Evolutionary conservation across 2,888 invertebrate species (phyloP).

Genomic region (Cartodere bifasciata): DNA sequence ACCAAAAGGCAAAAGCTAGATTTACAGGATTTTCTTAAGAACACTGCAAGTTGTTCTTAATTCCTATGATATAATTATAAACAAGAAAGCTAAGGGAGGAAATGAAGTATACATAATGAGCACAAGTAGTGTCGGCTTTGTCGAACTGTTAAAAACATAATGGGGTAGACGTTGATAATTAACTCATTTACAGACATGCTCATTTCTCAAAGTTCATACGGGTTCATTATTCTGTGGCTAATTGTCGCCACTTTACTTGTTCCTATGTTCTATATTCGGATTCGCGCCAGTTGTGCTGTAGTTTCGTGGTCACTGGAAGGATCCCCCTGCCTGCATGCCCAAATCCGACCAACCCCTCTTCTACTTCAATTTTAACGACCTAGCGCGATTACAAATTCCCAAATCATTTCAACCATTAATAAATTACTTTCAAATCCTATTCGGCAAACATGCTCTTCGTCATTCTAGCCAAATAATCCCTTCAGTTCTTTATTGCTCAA

Average conservation of each 20-base stretch:
- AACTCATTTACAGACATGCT: conserved; percentile 34
- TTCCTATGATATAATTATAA: too few species aligned
- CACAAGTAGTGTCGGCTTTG: conserved; percentile 22
- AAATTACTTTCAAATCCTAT: conserved; percentile 14
- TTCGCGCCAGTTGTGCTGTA: conserved; percentile 20
- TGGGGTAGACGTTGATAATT: conserved; percentile 32
- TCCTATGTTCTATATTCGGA: conserved; percentile 12
- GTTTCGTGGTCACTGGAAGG: conserved; percentile 12
- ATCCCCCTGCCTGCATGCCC: neutral
- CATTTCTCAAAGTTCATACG: conserved; percentile 37
- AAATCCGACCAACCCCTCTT: conserved; percentile 1
- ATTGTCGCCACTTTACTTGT: conserved; percentile 20
- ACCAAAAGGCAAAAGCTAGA: too few species aligned
- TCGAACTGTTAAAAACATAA: conserved; percentile 29
- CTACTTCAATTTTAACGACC: conserved; percentile 9
- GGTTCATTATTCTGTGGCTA: conserved; percentile 33
- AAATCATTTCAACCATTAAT: conserved; percentile 22
- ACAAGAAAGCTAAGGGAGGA: too few species aligned
- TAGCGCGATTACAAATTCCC: conserved; percentile 18
- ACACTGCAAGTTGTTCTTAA: too few species aligned
- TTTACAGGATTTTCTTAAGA: too few species aligned
- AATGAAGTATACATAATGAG: too few species aligned
- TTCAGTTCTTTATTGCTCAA: too few species aligned
- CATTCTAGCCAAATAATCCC: too few species aligned
- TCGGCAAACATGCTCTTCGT: too few species aligned